Evolutionary conservation across 2,888 invertebrate genomes (phyloP), one percentile per base, ranked within the genome.

Genomic region (Cephus rjabovi): DNA sequence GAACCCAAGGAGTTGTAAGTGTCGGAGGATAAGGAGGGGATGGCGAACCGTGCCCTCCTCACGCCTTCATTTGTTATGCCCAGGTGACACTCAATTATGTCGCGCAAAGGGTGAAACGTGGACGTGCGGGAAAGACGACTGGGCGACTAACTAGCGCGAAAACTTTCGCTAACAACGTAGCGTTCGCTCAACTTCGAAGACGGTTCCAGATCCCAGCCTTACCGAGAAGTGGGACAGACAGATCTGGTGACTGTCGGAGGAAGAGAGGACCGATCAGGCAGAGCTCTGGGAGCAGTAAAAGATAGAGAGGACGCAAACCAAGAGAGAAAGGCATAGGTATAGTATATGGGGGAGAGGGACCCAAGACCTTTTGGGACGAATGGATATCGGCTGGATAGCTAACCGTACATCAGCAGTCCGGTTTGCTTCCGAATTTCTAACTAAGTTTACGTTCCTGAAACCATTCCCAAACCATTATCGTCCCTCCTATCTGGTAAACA

Each of bases 71-170:
- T 90, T 89, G 88, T 90, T 90, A 90, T 88, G 86, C 86, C 89
- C 87, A 88, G 87, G 88, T 89, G 89, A 90, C 90, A 90, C 90
- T 88, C 88, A 89, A 90, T 90, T 90, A 90, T 89, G 87, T 88
- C 84, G 83, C 84, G 85, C 84, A 88, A 87, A 88, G 87, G 85
- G 85, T 81, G 73, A 40, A 15, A 34, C 74, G 74, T 86, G 83
- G 77, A 80, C 75, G 75, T 34, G 79, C 83, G 80, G 82, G 80
- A 83, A 82, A 80, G 78, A 82, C 80, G 82, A 76, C 82, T 82
- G 79, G 85, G 78, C 79, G 78, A 87, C 83, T 87, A 87, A 86
- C 87, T 86, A 86, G 86, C 83, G 80, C 81, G 84, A 84, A 83
- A 86, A 86, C 81, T 87, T 86, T 86, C 82, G 68, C 85, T 86